phyloP scores from a whole-genome alignment of 2,888 invertebrate genomes.

The Dromius quadrimaculatus region DNA sequence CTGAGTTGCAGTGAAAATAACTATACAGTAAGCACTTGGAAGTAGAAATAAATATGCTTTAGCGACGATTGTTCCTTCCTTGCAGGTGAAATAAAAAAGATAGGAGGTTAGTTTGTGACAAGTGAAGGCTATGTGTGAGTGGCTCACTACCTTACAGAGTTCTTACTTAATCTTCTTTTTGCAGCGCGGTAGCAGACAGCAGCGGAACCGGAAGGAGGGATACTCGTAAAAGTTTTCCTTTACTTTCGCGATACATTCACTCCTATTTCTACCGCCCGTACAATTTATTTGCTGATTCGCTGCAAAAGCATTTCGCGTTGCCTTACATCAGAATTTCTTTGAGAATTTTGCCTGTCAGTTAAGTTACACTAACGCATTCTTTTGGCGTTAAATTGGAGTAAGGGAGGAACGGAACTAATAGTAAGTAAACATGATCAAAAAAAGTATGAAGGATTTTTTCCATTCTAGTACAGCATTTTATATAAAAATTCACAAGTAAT shows the following conservation, averaged over 20 bases:
- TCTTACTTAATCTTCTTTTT: conserved; percentile 24
- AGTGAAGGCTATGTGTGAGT: conserved; percentile 12
- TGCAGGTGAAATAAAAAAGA: conserved; percentile 29
- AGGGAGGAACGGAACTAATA: too few species aligned
- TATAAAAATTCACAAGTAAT: too few species aligned
- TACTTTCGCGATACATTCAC: conserved; percentile 4
- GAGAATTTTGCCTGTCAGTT: conserved; percentile 4
- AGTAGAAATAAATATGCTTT: conserved; percentile 13
- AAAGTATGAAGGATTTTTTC: too few species aligned
- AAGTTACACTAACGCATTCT: background rate
- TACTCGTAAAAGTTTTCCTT: conserved; percentile 20
- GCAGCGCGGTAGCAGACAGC: too few species aligned
- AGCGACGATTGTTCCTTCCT: conserved; percentile 12
- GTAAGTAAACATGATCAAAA: too few species aligned
- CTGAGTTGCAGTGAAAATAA: background rate
- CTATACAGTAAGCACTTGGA: conserved; percentile 12
- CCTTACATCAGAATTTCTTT: conserved; percentile 10
- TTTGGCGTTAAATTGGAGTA: too few species aligned
- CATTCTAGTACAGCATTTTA: too few species aligned
- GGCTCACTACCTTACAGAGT: background rate
- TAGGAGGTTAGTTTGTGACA: conserved; percentile 11
- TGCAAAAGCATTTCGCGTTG: conserved; percentile 10
- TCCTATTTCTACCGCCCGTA: too few species aligned
- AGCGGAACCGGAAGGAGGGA: too few species aligned
- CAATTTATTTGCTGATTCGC: conserved; percentile 23